Percentiles rank a stretch among this genome's conserved stretches.
These are phyloP conservation scores for Aphodius granarius DNA, from an alignment of 2,888 invertebrate genomes.

Conservation along the genomic window DNA sequence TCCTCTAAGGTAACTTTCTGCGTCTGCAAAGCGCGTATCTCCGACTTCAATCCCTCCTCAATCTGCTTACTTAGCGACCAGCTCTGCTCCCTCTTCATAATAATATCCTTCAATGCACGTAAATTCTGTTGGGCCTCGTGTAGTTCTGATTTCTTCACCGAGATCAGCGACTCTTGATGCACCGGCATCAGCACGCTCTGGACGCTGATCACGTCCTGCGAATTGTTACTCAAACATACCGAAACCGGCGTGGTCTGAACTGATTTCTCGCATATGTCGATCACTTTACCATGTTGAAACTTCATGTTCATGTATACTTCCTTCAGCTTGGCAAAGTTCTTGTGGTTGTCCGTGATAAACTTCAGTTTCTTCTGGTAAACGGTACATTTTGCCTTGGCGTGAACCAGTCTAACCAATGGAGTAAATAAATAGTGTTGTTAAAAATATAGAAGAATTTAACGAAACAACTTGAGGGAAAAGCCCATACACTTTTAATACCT, in stretches of 20 bases:
- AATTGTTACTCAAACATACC: neutral
- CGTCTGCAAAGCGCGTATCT: constrained; percentile 35
- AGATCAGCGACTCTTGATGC: constrained; percentile 24
- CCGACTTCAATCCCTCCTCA: constrained; percentile 36
- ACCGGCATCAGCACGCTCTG: constrained; percentile 9
- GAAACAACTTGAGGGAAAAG: too few species aligned
- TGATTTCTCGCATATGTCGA: constrained; percentile 42
- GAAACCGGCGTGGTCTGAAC: constrained; percentile 38
- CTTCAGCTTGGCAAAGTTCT: constrained; percentile 44
- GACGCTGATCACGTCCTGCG: neutral
- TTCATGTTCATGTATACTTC: constrained; percentile 47
- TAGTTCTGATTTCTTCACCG: constrained; percentile 38
- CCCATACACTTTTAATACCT: too few species aligned
- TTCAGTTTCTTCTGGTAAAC: constrained; percentile 45
- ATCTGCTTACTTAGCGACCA: constrained; percentile 38
- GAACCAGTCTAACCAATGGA: constrained; percentile 34
- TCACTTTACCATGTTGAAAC: constrained; percentile 42
- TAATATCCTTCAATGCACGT: constrained; percentile 41
- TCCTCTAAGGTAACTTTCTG: constrained; percentile 19
- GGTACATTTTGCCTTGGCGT: constrained; percentile 38
- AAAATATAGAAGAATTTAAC: too few species aligned
- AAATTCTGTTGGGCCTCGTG: constrained; percentile 40
- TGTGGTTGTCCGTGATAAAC: constrained; percentile 47
- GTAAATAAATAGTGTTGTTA: neutral
- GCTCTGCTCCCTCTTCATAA: constrained; percentile 39